phyloP scores from a whole-genome alignment of 2,113 vertebrate species.

The Eudyptes chrysolophus region DNA sequence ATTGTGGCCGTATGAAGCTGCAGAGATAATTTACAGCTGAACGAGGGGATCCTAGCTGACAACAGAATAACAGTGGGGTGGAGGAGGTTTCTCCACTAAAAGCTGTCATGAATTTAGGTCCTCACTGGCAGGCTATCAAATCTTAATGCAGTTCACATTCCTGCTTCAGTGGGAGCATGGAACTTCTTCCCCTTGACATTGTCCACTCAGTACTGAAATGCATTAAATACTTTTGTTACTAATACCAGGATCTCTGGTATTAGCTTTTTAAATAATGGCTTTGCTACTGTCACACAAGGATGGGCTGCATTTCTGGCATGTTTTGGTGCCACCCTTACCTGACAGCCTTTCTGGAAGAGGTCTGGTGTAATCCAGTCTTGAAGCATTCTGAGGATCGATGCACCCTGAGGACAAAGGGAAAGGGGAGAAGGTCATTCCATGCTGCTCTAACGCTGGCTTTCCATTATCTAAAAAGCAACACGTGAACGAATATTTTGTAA shows the following conservation, averaged over 20 bases:
- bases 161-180: not conserved
- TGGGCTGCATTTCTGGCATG: not conserved
- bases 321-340: conserved; percentile 63
- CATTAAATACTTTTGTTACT: not conserved
- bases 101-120: not conserved
- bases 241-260: not conserved
- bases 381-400: conserved; percentile 88
- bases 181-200: not conserved
- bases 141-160: not conserved
- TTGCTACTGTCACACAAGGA: not conserved
- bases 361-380: conserved; percentile 82
- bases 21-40: not conserved
- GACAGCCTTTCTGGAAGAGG: conserved; percentile 81
- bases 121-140: not conserved
- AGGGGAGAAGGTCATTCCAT: not conserved
- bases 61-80: not conserved
- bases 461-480: not conserved
- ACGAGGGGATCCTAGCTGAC: not conserved
- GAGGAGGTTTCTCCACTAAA: not conserved
- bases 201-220: not conserved
- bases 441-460: not conserved
- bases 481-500: not conserved
- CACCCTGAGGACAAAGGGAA: conserved; percentile 73
- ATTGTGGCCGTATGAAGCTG: not conserved
- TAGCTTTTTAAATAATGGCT: not conserved